Conservation (phyloP, 2,113 vertebrate species). For the Corapipo altera region DNA sequence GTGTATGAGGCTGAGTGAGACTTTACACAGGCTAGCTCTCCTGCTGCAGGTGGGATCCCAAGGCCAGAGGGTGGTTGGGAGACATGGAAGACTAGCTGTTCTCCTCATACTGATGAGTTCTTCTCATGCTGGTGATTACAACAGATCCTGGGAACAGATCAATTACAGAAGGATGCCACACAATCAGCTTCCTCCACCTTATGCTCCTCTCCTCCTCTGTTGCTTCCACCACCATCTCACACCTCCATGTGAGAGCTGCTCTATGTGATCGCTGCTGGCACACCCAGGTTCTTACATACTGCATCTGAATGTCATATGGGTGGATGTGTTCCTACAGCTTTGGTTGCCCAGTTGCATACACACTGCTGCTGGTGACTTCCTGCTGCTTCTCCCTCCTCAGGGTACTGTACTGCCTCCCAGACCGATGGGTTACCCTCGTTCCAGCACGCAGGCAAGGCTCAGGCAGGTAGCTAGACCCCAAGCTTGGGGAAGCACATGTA, state of each 20-base stretch:
- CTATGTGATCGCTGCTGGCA: fast-evolving
- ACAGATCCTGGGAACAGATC: not conserved
- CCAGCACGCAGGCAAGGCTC: not conserved
- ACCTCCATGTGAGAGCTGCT: not conserved
- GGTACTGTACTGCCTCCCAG: not conserved
- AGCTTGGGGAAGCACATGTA: fast-evolving
- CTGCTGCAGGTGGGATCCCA: not conserved
- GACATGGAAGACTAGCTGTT: not conserved
- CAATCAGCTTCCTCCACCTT: not conserved
- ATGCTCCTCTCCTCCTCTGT: not conserved
- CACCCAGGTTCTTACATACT: not conserved
- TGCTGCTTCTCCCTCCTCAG: not conserved
- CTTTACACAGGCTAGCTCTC: not conserved
- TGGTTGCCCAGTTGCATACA: not conserved
- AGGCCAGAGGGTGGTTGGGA: not conserved
- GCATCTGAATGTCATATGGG: not conserved
- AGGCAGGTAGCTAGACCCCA: fast-evolving
- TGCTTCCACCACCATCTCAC: not conserved
- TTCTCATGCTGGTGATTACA: not conserved
- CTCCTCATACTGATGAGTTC: not conserved
- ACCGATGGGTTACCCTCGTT: not conserved
- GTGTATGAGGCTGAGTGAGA: not conserved
- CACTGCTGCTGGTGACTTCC: not conserved
- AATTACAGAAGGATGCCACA: not conserved
- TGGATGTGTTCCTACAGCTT: not conserved